Conservation (phyloP, 2,888 invertebrate species). For the Cheiracanthium punctorium region DNA sequence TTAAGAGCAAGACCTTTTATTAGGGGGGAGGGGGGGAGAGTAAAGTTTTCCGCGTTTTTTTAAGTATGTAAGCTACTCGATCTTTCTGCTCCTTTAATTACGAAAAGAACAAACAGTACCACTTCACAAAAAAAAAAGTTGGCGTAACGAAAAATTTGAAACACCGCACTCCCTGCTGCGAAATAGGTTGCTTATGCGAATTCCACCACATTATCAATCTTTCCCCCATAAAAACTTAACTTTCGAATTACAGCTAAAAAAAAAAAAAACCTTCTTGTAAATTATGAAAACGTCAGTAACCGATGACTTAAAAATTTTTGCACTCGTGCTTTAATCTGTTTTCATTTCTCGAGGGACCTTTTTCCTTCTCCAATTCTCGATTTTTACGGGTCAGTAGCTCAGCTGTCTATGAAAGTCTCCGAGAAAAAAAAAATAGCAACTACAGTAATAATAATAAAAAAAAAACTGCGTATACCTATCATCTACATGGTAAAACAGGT, state of each 20-base stretch:
- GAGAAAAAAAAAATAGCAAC: not conserved
- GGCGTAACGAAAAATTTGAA: too few relatives aligned
- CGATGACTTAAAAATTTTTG: not conserved
- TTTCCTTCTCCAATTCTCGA: not conserved
- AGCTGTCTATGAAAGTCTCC: not conserved
- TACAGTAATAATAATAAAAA: not conserved
- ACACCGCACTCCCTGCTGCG: too few relatives aligned
- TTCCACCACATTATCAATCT: too few relatives aligned
- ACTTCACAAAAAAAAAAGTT: too few relatives aligned
- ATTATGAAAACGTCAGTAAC: not conserved
- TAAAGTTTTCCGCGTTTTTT: too few relatives aligned
- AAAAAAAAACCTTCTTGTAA: not conserved
- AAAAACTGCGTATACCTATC: not conserved
- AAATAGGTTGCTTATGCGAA: too few relatives aligned
- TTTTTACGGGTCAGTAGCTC: conserved; percentile 1
- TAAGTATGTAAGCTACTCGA: too few relatives aligned
- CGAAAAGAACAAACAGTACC: too few relatives aligned
- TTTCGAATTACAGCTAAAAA: not conserved
- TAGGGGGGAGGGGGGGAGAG: too few relatives aligned
- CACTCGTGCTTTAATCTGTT: not conserved
- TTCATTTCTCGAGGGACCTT: not conserved
- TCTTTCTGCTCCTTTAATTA: too few relatives aligned
- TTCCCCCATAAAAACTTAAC: too few relatives aligned
- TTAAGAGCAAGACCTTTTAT: too few relatives aligned
- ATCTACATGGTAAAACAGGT: not conserved